These are phyloP conservation scores for Grus americana DNA, from an alignment of 2,113 vertebrate genomes.

Conservation along the genomic window DNA sequence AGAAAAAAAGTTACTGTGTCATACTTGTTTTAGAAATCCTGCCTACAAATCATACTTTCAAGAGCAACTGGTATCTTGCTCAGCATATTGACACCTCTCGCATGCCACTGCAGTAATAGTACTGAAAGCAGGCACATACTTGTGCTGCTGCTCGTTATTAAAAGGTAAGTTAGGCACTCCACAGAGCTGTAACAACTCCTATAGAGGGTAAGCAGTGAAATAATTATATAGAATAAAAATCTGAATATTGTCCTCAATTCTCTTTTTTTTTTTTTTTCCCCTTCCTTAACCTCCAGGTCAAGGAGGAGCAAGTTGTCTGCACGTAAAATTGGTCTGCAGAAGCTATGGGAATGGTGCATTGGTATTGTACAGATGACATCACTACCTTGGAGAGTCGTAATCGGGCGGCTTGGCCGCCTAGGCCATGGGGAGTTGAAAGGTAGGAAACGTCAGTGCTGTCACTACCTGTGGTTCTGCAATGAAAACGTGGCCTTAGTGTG, in stretches of 20 bases:
- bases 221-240: background rate
- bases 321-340: slow-evolving; percentile 93
- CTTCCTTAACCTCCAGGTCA: slow-evolving; percentile 71
- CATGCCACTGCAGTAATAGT: background rate
- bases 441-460: slow-evolving; percentile 13
- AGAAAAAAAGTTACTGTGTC: background rate
- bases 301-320: slow-evolving; percentile 91
- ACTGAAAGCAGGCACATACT: background rate
- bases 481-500: background rate
- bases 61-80: background rate
- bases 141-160: background rate
- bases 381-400: slow-evolving; percentile 95
- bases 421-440: slow-evolving; percentile 96
- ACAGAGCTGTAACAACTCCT: background rate
- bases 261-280: background rate
- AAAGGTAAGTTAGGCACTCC: background rate
- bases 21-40: background rate
- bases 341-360: slow-evolving; percentile 96
- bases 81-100: background rate
- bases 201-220: background rate
- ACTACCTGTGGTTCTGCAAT: fast-evolving
- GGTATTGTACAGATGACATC: slow-evolving; percentile 97
- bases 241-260: background rate
- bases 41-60: background rate
- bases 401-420: slow-evolving; percentile 92